Conservation (phyloP, 2,113 vertebrate genomes). For the Notiomystis cincta region DNA sequence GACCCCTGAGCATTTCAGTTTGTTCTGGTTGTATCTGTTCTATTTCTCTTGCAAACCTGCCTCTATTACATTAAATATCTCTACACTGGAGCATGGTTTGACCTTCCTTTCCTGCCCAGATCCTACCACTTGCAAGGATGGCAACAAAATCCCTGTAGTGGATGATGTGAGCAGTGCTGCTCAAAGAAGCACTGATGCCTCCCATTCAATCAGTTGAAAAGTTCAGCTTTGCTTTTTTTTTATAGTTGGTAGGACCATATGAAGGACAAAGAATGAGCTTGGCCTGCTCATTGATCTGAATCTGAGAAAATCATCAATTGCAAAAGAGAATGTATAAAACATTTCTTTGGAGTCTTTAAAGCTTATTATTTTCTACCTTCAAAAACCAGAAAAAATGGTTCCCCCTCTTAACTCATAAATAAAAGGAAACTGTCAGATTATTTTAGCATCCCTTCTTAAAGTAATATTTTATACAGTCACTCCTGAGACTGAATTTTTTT, state of each 20-base stretch:
- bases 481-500: neutral
- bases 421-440: neutral
- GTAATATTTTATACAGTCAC: fast-evolving
- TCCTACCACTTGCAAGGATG: neutral
- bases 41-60: neutral
- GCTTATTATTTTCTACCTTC: neutral
- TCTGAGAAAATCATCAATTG: neutral
- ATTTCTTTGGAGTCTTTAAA: neutral
- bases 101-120: neutral
- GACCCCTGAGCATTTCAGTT: neutral
- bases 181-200: neutral
- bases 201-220: neutral
- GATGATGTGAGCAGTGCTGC: neutral
- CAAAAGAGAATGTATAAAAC: neutral
- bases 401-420: neutral
- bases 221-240: neutral
- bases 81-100: neutral
- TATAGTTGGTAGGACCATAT: neutral
- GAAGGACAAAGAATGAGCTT: neutral
- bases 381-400: neutral
- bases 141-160: neutral
- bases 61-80: neutral
- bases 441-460: neutral
- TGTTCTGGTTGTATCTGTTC: neutral
- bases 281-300: neutral